Evolutionary conservation across 2,113 vertebrate species (phyloP).

Genomic region (Marmota flaviventris): DNA sequence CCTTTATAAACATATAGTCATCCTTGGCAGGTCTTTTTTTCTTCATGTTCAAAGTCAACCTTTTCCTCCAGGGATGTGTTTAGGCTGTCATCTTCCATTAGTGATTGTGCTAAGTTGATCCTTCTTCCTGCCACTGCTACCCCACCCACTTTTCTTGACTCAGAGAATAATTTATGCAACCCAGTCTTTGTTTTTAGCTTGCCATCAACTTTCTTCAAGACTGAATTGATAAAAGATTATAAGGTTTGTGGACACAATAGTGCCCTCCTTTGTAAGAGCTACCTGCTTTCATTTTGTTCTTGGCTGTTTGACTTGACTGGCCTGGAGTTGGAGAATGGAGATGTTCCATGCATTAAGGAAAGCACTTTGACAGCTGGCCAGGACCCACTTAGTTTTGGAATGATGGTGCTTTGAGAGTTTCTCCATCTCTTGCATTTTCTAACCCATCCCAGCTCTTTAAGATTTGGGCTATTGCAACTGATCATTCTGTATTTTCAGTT

Average conservation of each 20-base stretch:
- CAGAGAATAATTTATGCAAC: not conserved
- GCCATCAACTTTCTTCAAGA: not conserved
- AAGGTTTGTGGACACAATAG: not conserved
- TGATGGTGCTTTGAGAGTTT: not conserved
- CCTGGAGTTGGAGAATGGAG: not conserved
- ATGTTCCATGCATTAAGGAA: not conserved
- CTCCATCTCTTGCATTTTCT: not conserved
- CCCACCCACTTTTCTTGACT: not conserved
- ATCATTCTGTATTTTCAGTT: not conserved
- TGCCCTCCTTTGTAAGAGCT: not conserved
- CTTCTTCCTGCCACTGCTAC: not conserved
- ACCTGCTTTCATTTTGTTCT: not conserved
- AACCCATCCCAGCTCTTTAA: not conserved
- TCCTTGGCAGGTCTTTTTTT: not conserved
- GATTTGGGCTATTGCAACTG: not conserved
- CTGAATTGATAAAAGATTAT: not conserved
- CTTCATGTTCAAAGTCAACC: not conserved
- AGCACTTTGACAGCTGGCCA: not conserved
- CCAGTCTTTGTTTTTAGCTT: conserved; percentile 30
- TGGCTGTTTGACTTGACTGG: not conserved
- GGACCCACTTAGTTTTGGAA: not conserved
- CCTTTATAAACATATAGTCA: not conserved
- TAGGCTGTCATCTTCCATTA: conserved; percentile 10
- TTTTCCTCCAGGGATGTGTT: not conserved
- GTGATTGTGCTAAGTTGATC: not conserved